A percentile compares a stretch with the other conserved stretches of the same genome.
These are phyloP conservation scores for Drosophila mimica DNA, from an alignment of 2,888 invertebrate genomes.

Conservation along the genomic window DNA sequence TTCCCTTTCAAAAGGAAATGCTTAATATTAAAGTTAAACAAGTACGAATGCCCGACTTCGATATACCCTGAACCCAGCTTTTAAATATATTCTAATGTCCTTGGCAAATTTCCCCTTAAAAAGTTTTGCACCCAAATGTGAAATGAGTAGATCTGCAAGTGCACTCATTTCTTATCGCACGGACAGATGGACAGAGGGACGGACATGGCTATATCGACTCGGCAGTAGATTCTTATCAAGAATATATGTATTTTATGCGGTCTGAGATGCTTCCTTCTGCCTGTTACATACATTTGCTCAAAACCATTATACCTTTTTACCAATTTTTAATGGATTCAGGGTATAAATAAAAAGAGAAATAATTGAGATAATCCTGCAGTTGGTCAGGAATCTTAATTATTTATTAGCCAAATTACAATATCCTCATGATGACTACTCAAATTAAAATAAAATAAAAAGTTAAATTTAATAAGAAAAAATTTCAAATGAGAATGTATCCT, in stretches of 20 bases:
- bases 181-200: background rate
- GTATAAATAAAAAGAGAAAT: background rate
- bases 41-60: no score
- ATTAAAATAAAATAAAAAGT: background rate
- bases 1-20: background rate
- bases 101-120: no score
- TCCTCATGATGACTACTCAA: background rate
- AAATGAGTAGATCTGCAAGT: no score
- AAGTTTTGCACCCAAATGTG: background rate
- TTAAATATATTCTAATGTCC: no score
- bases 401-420: background rate
- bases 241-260: background rate
- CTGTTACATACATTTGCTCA: background rate
- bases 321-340: no score
- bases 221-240: background rate
- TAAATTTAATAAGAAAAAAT: background rate
- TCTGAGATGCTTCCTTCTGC: background rate
- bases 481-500: no score
- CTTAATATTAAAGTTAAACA: background rate
- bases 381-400: background rate
- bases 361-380: background rate
- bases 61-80: no score
- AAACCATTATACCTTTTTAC: background rate
- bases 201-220: background rate
- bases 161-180: no score